Base-by-base conservation (phyloP, 2,797 vertebrate species). In the Varecia variegata region DNA sequence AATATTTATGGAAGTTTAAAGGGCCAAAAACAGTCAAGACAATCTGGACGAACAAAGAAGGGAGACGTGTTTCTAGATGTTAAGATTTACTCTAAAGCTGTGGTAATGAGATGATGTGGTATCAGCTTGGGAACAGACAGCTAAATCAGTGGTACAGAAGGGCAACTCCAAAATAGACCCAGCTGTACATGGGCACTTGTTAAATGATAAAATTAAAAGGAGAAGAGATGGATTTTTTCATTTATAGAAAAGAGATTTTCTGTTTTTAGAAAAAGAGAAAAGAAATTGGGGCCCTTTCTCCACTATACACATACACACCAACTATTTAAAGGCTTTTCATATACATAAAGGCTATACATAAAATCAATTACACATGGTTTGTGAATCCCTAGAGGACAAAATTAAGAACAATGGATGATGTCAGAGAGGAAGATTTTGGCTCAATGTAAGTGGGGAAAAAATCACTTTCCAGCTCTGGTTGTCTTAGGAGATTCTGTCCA, bases 331-430 rank as follows among this genome's bases (percentile, higher is more conserved):
- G 60, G 13, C n/a, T 81, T 88, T 88, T 54, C 40, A 47, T 40
- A 58, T 65, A 35, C n/a, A n/a, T n/a, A n/a, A n/a, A n/a, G n/a
- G n/a, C n/a, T 18, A 56, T 54, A 38, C 5, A 27, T 23, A 77
- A 89, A 92, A 95, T 68, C 67, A 94, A 54, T 81, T 47, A 85
- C 87, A 91, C 58, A 71, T 71, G 77, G 52, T 68, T 89, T 91
- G 20, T 71, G 79, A 89, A 88, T 90, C 47, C 47, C 62, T n/a
- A 89, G 68, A 89, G 86, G 60, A 89, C n/a, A 92, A 82, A 95
- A 92, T 30, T 81, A 77, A 87, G 25, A 84, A 81, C 18, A 65
- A 76, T 5, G 40, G 40, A 70, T 88, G 67, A 79, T 21, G 54
- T 86, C 68, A 92, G 32, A 90, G 21, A 76, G 27, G 70, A 30